Evolutionary conservation across 2,888 invertebrate species (phyloP).

Genomic region (Sarcophaga variegata): DNA sequence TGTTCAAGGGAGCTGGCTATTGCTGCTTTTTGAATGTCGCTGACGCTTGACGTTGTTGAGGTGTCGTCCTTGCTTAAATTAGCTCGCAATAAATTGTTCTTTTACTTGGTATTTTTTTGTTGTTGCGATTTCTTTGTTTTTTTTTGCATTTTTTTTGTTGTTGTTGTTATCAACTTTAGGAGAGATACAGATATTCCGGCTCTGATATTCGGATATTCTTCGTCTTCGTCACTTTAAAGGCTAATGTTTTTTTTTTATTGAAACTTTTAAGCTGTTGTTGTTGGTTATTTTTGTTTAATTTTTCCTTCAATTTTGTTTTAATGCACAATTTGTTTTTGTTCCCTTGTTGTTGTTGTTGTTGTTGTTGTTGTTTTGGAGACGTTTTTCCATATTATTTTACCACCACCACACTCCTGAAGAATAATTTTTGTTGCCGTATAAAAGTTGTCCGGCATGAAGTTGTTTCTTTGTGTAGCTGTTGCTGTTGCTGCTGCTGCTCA

Average conservation of each 20-base stretch:
- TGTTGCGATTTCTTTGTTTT: background rate
- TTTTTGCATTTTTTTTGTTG: constrained; percentile 44
- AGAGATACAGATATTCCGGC: background rate
- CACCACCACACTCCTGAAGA: background rate
- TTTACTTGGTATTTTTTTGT: background rate
- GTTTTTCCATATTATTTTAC: constrained; percentile 13
- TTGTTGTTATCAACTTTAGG: background rate
- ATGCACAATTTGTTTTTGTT: constrained; percentile 32
- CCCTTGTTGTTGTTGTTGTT: constrained; percentile 11
- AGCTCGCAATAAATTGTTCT: constrained; percentile 64
- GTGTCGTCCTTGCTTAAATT: constrained; percentile 66
- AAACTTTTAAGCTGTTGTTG: constrained; percentile 52
- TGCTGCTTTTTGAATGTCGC: constrained; percentile 11
- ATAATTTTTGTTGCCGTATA: background rate
- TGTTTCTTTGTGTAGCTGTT: constrained; percentile 33
- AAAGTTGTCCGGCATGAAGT: constrained; percentile 36
- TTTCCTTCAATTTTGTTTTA: constrained; percentile 64
- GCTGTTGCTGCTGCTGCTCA: background rate
- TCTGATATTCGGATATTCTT: background rate
- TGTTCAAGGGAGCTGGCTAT: background rate
- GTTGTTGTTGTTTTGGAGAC: constrained; percentile 44
- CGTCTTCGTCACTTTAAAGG: constrained; percentile 45
- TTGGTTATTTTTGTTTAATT: constrained; percentile 51
- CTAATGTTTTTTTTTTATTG: background rate
- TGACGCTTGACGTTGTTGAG: constrained; percentile 42